A percentile compares a stretch with the other conserved stretches of the same genome.
Evolutionary conservation across 2,888 invertebrate species (phyloP).

Genomic region (Amaurobius ferox): DNA sequence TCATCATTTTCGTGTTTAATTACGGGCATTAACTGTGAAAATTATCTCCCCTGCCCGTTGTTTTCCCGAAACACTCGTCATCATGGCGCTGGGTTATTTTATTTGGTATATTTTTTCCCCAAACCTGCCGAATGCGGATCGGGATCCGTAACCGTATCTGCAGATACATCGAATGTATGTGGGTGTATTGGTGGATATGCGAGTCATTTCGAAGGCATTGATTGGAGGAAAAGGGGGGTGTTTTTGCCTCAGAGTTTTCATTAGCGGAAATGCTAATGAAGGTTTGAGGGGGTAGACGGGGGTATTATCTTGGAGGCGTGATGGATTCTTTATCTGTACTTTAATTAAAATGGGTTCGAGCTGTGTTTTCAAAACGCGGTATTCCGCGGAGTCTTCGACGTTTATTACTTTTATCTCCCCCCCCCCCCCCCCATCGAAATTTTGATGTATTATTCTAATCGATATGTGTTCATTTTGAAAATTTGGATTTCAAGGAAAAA

Average conservation of each 20-base stretch:
- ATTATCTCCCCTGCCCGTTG: constrained; percentile 49
- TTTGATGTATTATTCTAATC: no score
- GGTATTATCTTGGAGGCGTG: constrained; percentile 30
- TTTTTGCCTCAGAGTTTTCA: constrained; percentile 22
- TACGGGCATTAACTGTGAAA: constrained; percentile 67
- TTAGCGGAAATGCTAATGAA: constrained; percentile 61
- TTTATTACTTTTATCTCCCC: no score
- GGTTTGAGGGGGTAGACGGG: constrained; percentile 7
- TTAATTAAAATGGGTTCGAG: constrained; percentile 38
- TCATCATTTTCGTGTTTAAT: constrained; percentile 61
- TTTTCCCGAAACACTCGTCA: constrained; percentile 16
- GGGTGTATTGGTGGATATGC: neutral
- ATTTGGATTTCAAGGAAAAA: no score
- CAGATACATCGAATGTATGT: constrained; percentile 20
- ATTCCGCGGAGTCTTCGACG: neutral
- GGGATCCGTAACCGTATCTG: neutral
- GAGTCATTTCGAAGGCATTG: neutral
- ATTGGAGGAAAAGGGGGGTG: neutral
- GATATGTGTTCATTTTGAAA: no score
- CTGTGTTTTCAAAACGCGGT: neutral
- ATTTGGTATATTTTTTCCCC: constrained; percentile 26
- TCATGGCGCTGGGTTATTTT: constrained; percentile 8
- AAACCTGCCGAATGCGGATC: neutral
- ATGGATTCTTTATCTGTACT: constrained; percentile 56
- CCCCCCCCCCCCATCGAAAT: no score